phyloP scores from a whole-genome alignment of 2,888 invertebrate genomes.

The Drosophila bunnanda region DNA sequence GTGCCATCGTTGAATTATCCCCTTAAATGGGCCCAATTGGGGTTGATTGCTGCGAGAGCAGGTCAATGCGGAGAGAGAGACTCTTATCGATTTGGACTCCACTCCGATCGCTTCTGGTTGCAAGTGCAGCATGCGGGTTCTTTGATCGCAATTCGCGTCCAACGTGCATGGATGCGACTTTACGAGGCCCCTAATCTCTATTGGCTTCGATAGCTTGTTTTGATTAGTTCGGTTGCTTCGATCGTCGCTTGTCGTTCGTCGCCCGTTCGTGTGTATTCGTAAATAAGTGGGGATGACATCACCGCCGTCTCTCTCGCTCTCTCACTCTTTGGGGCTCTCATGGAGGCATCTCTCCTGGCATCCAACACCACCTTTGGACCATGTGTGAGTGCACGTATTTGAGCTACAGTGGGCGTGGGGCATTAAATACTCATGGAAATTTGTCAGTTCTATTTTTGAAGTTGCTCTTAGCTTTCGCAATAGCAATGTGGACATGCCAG shows the following conservation, averaged over 20 bases:
- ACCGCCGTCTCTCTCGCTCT: slow-evolving; percentile 60
- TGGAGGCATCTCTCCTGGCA: slow-evolving; percentile 42
- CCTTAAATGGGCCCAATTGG: slow-evolving; percentile 17
- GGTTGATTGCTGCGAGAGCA: slow-evolving; percentile 4
- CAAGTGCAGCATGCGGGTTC: slow-evolving; percentile 26
- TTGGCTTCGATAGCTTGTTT: slow-evolving; percentile 60
- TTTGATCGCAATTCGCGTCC: slow-evolving; percentile 49
- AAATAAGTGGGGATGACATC: slow-evolving; percentile 71
- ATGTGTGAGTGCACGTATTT: slow-evolving; percentile 18
- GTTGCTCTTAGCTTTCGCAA: slow-evolving; percentile 3
- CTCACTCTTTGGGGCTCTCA: slow-evolving; percentile 23
- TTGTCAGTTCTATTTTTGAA: slow-evolving; percentile 15
- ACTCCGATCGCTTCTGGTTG: slow-evolving; percentile 22
- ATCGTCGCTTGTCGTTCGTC: slow-evolving; percentile 10
- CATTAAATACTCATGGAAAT: slow-evolving; percentile 5
- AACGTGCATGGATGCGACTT: slow-evolving; percentile 41
- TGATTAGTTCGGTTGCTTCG: slow-evolving; percentile 58
- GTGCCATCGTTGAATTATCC: slow-evolving; percentile 28
- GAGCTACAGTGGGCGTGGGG: slow-evolving; percentile 22
- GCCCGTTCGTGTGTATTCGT: slow-evolving; percentile 37
- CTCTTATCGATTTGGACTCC: slow-evolving; percentile 33
- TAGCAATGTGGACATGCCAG: slow-evolving; percentile 6
- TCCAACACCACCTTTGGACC: slow-evolving; percentile 61
- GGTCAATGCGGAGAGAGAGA: slow-evolving; percentile 15
- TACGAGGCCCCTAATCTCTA: slow-evolving; percentile 50